phyloP scores from a whole-genome alignment of 2,888 invertebrate genomes.

The Heliconius ethilla region DNA sequence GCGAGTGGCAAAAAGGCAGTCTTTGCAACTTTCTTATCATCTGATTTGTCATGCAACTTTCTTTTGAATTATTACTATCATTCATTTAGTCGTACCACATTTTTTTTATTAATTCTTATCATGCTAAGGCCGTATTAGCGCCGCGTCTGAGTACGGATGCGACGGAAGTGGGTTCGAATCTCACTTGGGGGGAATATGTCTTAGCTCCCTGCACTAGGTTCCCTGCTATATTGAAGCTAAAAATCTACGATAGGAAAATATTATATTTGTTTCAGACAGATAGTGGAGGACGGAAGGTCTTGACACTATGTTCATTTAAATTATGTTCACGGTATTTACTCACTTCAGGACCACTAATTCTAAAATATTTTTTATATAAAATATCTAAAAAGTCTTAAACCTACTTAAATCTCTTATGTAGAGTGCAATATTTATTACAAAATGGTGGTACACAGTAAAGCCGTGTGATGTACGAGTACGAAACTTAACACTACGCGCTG shows the following conservation, averaged over 20 bases:
- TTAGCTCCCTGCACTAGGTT: too few relatives aligned
- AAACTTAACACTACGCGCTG: conserved; percentile 11
- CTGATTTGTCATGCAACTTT: conserved; percentile 18
- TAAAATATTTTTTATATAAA: too few relatives aligned
- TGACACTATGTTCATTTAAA: too few relatives aligned
- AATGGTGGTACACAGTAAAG: neutral
- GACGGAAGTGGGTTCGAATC: neutral
- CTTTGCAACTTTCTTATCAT: conserved; percentile 51
- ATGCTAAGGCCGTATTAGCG: neutral
- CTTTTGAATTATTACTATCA: neutral
- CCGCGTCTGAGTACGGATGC: too few relatives aligned
- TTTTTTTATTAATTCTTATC: neutral
- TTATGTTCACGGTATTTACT: too few relatives aligned
- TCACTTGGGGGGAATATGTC: neutral
- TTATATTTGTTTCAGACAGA: too few relatives aligned
- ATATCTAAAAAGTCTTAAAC: too few relatives aligned
- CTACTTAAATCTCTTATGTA: too few relatives aligned
- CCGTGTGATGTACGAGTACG: conserved; percentile 3
- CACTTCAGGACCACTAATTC: too few relatives aligned
- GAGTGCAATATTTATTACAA: neutral
- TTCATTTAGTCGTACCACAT: neutral
- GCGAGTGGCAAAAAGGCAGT: conserved; percentile 65
- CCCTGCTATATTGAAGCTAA: too few relatives aligned
- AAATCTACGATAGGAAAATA: too few relatives aligned
- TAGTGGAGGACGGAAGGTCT: too few relatives aligned